Conservation (phyloP, 2,888 invertebrate genomes). For the Leucozona laternaria region DNA sequence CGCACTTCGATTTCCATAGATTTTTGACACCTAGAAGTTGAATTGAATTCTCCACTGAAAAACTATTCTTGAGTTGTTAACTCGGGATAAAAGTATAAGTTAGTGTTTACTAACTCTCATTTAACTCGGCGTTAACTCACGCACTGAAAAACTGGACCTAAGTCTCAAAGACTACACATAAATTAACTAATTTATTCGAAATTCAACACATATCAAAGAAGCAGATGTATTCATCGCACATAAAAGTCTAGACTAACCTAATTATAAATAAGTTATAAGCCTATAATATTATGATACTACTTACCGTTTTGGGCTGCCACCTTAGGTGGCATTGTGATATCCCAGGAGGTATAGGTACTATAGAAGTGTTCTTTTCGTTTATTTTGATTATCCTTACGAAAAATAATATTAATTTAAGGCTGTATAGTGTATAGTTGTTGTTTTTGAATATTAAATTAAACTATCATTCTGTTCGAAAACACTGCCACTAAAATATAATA, state of each 20-base stretch:
- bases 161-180: too few species aligned
- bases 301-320: constrained; percentile 62
- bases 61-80: too few species aligned
- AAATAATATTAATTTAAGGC: not conserved
- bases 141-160: too few species aligned
- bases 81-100: too few species aligned
- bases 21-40: too few species aligned
- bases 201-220: too few species aligned
- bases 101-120: too few species aligned
- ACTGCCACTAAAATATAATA: not conserved
- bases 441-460: constrained; percentile 18
- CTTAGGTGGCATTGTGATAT: constrained; percentile 63
- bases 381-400: not conserved
- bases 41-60: too few species aligned
- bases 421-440: too few species aligned
- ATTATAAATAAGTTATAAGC: not conserved
- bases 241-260: not conserved
- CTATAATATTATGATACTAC: constrained; percentile 8
- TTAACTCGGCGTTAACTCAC: too few species aligned
- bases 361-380: constrained; percentile 15
- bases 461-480: not conserved
- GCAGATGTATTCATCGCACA: not conserved
- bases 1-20: too few species aligned
- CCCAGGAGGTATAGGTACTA: not conserved
- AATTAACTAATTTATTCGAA: too few species aligned